These are phyloP conservation scores for Corella eumyota DNA, from an alignment of 23 tunicate species.

Conservation along the genomic window DNA sequence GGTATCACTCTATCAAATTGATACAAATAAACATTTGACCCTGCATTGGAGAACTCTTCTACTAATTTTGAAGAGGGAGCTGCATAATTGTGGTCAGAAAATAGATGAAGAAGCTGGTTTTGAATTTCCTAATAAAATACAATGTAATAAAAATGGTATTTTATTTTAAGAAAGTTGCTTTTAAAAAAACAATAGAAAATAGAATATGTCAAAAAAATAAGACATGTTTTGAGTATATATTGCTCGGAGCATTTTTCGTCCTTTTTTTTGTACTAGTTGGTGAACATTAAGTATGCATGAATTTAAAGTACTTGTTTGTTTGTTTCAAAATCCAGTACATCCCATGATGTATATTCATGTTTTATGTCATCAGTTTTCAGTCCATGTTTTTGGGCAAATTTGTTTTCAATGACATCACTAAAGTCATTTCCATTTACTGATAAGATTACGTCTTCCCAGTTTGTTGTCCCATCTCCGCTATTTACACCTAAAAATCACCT, in stretches of 20 bases:
- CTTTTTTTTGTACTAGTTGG: not conserved
- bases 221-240: no score
- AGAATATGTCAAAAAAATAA: no score
- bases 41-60: constrained; percentile 1
- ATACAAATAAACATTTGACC: constrained; percentile 20
- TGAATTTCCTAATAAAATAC: constrained; percentile 19
- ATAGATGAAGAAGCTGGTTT: constrained; percentile 14
- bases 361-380: constrained; percentile 22
- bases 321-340: constrained; percentile 10
- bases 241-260: no score
- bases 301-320: constrained; percentile 11
- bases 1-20: not conserved
- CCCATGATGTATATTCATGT: constrained; percentile 28
- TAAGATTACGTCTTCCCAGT: constrained; percentile 34
- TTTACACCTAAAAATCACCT: constrained; percentile 12
- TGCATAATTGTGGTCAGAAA: constrained; percentile 22
- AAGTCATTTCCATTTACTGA: constrained; percentile 8
- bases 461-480: constrained; percentile 33
- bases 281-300: not conserved
- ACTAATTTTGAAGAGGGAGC: constrained; percentile 23
- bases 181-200: no score
- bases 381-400: constrained; percentile 10
- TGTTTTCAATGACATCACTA: constrained; percentile 1
- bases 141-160: no score
- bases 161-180: no score